Base-by-base conservation (phyloP, 2,888 invertebrate genomes). In the Chrysodeixis includens region DNA sequence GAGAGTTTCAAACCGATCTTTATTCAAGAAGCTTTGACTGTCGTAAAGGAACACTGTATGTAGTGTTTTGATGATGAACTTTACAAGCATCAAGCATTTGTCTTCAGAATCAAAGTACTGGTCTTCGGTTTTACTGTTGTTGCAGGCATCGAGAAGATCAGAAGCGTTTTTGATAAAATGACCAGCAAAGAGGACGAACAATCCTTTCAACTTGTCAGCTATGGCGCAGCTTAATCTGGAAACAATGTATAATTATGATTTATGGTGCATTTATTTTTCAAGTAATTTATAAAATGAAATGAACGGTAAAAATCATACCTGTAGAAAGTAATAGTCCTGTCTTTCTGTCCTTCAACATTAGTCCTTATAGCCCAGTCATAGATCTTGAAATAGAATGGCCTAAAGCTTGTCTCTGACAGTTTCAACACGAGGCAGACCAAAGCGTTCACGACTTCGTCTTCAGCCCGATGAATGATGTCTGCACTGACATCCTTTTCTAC, bases 171-270 rank as follows among this genome's bases (percentile, higher is more conserved):
- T 97, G 16, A 99, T 93, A 80, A 98, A 97, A 83, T 98, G 97
- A 0, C 97, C 97, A 55, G 98, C 98, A 67, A 99, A 99, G n/a
- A 98, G 92, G 0, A 98, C 97, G 89, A 99, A 99, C 0, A 99
- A 92, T 6, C 98, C 97, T 90, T 98, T 98, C 5, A 99, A 92
- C 69, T 97, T 96, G 61, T 97, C 97, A 0, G 98, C 98, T 57
- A 99, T 96, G 52, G 96, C 96, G 71, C 96, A 96, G 66, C 98
- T 97, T 35, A 98, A 86, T 83, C 97, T 96, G 89, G 83, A 96
- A 62, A 52, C 6, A 49, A 54, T 55, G 16, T 44, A 14, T 4
- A 35, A 1, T 14, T 35, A 9, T 12, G 4, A 12, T 35, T 12
- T n/a, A n/a, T n/a, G n/a, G 14, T 3, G 4, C 3, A 14, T 12